phyloP scores from a whole-genome alignment of 1,140 invertebrate species.

The Drosophila dunni region DNA sequence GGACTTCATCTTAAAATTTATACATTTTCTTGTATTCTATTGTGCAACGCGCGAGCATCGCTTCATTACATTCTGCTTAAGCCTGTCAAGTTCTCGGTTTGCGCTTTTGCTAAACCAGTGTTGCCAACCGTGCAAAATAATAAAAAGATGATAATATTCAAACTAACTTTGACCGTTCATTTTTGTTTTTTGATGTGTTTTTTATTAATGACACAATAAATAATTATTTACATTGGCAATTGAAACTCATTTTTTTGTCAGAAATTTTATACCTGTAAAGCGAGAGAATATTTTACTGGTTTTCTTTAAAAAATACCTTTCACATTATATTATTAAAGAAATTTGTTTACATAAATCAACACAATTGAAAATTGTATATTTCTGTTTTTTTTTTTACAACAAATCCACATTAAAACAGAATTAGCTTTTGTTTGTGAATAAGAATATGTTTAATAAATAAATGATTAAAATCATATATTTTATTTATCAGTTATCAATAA shows the following conservation, averaged over 20 bases:
- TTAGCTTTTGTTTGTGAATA: neutral
- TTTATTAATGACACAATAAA: too few relatives aligned
- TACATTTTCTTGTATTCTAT: slow-evolving; percentile 28
- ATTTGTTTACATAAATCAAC: too few relatives aligned
- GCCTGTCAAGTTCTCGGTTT: slow-evolving; percentile 15
- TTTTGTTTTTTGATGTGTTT: too few relatives aligned
- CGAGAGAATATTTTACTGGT: too few relatives aligned
- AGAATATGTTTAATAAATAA: neutral
- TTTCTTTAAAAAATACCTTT: too few relatives aligned
- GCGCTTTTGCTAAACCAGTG: slow-evolving; percentile 26
- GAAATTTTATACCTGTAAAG: too few relatives aligned
- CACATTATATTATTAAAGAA: too few relatives aligned
- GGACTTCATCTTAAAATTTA: slow-evolving; percentile 27
- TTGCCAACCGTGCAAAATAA: slow-evolving; percentile 33
- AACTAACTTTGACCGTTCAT: neutral
- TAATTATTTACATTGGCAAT: too few relatives aligned
- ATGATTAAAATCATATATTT: neutral
- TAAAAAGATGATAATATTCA: slow-evolving; percentile 7
- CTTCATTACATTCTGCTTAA: slow-evolving; percentile 26
- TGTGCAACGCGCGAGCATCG: slow-evolving; percentile 25
- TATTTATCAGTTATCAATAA: too few relatives aligned
- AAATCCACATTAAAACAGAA: neutral
- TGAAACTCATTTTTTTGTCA: too few relatives aligned
- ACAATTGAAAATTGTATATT: too few relatives aligned
- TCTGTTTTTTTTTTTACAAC: neutral